Evolutionary conservation across 2,797 vertebrate genomes (phyloP).

Genomic region (Pristis pectinata): DNA sequence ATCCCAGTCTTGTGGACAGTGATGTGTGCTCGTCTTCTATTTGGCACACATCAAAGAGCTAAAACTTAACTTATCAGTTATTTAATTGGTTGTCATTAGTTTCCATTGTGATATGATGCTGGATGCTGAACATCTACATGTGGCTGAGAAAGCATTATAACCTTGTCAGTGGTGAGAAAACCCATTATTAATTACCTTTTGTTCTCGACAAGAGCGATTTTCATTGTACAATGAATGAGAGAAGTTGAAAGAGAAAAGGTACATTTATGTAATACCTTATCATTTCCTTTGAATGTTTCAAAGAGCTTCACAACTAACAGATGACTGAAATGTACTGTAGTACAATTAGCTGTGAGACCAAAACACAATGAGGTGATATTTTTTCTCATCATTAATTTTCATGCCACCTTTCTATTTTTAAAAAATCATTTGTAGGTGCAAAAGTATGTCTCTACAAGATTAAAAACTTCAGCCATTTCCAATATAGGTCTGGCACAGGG

Average conservation of each 20-base stretch:
- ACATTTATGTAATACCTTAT: background rate
- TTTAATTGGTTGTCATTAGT: background rate
- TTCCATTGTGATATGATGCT: background rate
- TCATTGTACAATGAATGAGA: slow-evolving; percentile 21
- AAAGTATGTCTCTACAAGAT: no score
- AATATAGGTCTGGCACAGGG: background rate
- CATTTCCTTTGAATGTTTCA: background rate
- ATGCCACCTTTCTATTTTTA: background rate
- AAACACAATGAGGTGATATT: background rate
- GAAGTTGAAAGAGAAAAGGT: background rate
- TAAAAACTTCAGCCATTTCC: background rate
- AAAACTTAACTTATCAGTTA: background rate
- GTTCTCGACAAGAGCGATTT: background rate
- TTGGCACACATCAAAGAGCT: background rate
- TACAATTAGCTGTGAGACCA: background rate
- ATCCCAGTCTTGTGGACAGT: background rate
- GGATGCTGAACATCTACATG: background rate
- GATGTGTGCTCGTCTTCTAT: background rate
- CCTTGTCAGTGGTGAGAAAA: background rate
- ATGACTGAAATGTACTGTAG: background rate
- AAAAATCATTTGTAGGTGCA: background rate
- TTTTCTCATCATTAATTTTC: background rate
- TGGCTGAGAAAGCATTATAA: background rate
- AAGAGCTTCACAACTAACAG: background rate
- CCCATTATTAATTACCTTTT: background rate